Evolutionary conservation across 2,797 vertebrate genomes (phyloP).

Genomic region (Takifugu ocellatus): DNA sequence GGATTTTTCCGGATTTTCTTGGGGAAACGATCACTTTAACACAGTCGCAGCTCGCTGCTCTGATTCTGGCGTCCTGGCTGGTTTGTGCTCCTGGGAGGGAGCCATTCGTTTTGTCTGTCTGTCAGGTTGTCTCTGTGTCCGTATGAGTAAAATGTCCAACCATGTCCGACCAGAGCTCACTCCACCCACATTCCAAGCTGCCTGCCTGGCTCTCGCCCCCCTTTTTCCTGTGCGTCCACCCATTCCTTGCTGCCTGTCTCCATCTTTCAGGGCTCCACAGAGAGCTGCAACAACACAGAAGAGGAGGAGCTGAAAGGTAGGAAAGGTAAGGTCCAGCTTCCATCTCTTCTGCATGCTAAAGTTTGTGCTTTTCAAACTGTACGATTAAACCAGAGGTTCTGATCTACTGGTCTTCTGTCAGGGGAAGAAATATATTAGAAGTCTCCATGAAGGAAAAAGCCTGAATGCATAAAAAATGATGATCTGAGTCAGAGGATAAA

Average conservation of each 20-base stretch:
- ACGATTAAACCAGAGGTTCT: too few relatives aligned
- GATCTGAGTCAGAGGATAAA: too few relatives aligned
- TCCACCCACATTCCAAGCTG: too few relatives aligned
- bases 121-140: slow-evolving; percentile 31
- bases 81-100: slow-evolving; percentile 73
- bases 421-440: background rate
- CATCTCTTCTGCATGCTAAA: slow-evolving; percentile 65
- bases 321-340: slow-evolving; percentile 81
- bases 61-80: slow-evolving; percentile 61
- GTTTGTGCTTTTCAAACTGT: background rate
- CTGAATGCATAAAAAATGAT: too few relatives aligned
- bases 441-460: too few relatives aligned
- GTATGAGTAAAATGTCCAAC: background rate
- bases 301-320: slow-evolving; percentile 99
- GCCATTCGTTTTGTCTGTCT: slow-evolving; percentile 46
- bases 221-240: background rate
- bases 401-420: slow-evolving; percentile 6
- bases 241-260: slow-evolving; percentile 17
- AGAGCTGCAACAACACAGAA: slow-evolving; percentile 98
- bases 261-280: slow-evolving; percentile 88
- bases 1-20: background rate
- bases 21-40: slow-evolving; percentile 32
- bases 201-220: too few relatives aligned
- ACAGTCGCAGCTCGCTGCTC: slow-evolving; percentile 13
- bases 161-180: background rate